Base-by-base conservation (phyloP, 2,113 vertebrate species). In the Salvator merianae region DNA sequence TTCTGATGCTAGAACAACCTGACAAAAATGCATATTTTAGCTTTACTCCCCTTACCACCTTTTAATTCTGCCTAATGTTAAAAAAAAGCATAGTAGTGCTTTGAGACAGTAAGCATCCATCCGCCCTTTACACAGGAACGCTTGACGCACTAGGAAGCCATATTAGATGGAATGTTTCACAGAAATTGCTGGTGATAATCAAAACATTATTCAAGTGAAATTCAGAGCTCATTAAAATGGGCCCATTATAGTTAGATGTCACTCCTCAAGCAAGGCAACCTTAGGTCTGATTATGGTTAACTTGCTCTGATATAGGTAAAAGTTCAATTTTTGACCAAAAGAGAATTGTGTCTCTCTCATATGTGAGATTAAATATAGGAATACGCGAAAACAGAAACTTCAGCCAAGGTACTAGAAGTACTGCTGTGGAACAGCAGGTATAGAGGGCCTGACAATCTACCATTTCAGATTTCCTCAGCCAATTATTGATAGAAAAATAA, bases 341-440 rank as follows among this genome's bases (percentile, higher is more conserved):
- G 69, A 47, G 87, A 83, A 87, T 69, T 26, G 6, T 7, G 24
- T 38, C 50, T 81, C 63, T 84, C 74, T 84, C 36, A 85, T 87
- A 34, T 83, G 69, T 65, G 81, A 36, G 16, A n/a, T 81, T 91
- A 71, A 66, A 75, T 88, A 86, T 40, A 74, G 65, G 55, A 59
- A 59, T 20, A 20, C 16, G 20, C 16, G 5, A 59, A 59, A 20
- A 20, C 8, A 53, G 50, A 53, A 53, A 53, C 10, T 53, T 53
- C 8, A 53, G 50, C 10, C 50, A 53, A 5, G 50, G 50, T 53
- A 53, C 10, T 53, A 53, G 50, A 53, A 53, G 8, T 5, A 53
- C 16, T 53, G 3, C 50, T 53, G 50, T 13, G 16, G 50, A 14
- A 9, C 50, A n/a, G n/a, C n/a, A n/a, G n/a, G n/a, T 53, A 14